Evolutionary conservation across 2,797 vertebrate genomes (phyloP).

Genomic region (Lycodopsis pacificus): DNA sequence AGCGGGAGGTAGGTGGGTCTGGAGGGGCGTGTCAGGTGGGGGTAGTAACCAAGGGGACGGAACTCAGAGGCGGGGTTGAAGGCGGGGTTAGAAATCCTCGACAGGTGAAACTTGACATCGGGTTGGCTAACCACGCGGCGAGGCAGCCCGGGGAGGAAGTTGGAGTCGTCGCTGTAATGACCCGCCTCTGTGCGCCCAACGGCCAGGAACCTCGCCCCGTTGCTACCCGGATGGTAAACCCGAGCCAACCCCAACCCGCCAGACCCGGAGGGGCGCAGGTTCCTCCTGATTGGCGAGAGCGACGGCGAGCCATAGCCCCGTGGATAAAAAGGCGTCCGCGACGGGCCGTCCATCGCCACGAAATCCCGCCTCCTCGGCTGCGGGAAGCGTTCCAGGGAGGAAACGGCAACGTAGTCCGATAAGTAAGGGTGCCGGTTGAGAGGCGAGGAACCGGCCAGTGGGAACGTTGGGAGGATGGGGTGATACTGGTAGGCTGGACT

Average conservation of each 20-base stretch:
- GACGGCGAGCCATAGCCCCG: conserved; percentile 54
- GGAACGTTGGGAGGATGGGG: conserved; percentile 82
- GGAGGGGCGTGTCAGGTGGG: conserved; percentile 84
- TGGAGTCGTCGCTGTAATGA: conserved; percentile 85
- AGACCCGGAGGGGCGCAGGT: conserved; percentile 51
- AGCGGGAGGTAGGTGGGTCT: conserved; percentile 85
- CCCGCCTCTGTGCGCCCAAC: conserved; percentile 75
- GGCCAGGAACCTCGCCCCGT: conserved; percentile 64
- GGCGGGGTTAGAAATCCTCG: conserved; percentile 79
- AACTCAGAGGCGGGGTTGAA: conserved; percentile 88
- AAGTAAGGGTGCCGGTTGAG: conserved; percentile 67
- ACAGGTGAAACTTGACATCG: conserved; percentile 87
- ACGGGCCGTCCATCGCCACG: conserved; percentile 63
- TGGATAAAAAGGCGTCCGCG: conserved; percentile 56
- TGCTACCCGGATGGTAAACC: conserved; percentile 63
- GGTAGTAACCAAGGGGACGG: conserved; percentile 91
- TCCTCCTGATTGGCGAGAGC: conserved; percentile 70
- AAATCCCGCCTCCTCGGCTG: conserved; percentile 58
- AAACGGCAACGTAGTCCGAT: conserved; percentile 74
- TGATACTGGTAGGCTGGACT: conserved; percentile 81
- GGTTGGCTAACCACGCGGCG: conserved; percentile 90
- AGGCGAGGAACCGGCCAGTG: conserved; percentile 52
- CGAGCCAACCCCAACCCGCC: conserved; percentile 65
- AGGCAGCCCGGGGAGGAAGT: conserved; percentile 84
- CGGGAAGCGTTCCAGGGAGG: conserved; percentile 85